Base-by-base conservation (phyloP, 1,140 invertebrate genomes). In the Papilio aristodemus region DNA sequence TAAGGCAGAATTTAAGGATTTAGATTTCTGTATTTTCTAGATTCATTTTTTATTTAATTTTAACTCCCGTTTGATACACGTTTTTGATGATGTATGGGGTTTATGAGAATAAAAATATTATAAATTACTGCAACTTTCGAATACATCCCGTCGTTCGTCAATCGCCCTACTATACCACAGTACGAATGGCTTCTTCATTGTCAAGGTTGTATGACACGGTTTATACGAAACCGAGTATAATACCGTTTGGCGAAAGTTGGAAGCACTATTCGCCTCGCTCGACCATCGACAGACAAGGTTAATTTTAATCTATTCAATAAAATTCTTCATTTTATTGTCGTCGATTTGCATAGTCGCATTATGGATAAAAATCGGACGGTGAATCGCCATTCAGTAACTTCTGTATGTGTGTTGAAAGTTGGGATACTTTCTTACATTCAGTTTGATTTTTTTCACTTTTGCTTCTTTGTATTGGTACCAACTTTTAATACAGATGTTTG, bases 241-340 rank as follows among this genome's bases (percentile, higher is more conserved):
- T 37, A 37, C 54, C 4, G 32, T 37, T 38, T 32, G 32, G 58
- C 58, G 58, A 60, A 60, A 37, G 58, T 37, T 60, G 27, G 58
- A n/a, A 58, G 13, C 19, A 38, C 58, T 32, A 32, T 17, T 37
- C 8, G 43, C 43, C 14, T 14, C 17, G n/a, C n/a, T 17, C 5
- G 58, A 17, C 14, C 13, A 60, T 60, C 32, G n/a, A 60, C 13
- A 60, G 54, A 27, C 32, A 60, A 60, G 58, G 58, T 60, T 60
- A 37, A 60, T 60, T 60, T 50, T 60, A 60, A 60, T 36, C 32
- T 60, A 60, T 60, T 60, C 54, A 58, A 58, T 58, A 58, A 60
- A 60, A 60, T 37, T 32, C 32, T 37, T 38, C 14, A 25, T 32
- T 37, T 60, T 60, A 60, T 60, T 60, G 32, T 36, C 19, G 58